A percentile compares a stretch with the other conserved stretches of the same genome.
phyloP scores from a whole-genome alignment of 2,113 vertebrate species.

The Esox niger region DNA sequence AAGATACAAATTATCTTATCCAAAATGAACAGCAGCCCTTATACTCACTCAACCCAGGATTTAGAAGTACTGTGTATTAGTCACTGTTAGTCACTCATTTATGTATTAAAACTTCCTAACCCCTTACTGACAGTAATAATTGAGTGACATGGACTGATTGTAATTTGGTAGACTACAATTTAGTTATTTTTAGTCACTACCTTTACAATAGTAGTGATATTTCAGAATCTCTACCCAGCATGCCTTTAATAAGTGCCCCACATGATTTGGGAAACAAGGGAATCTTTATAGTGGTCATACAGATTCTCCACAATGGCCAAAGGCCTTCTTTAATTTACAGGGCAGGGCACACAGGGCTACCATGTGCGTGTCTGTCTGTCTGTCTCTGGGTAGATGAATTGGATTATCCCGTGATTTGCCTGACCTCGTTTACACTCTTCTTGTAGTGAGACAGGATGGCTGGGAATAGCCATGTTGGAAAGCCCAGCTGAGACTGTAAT shows the following conservation, averaged over 20 bases:
- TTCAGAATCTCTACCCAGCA: not conserved
- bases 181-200: no score
- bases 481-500: constrained; percentile 37
- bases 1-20: no score
- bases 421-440: constrained; percentile 62
- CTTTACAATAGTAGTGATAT: not conserved
- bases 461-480: constrained; percentile 13
- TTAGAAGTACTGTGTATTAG: no score
- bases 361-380: constrained; percentile 15
- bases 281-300: constrained; percentile 47
- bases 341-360: constrained; percentile 16
- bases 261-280: constrained; percentile 53
- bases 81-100: no score
- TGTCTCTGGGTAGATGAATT: constrained; percentile 63
- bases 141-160: no score
- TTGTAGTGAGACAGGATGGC: constrained; percentile 50
- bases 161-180: no score
- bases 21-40: no score
- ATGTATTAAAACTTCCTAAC: no score
- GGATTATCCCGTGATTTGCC: constrained; percentile 68
- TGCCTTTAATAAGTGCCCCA: constrained; percentile 43
- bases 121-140: no score
- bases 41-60: no score
- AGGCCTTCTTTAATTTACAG: constrained; percentile 34
- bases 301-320: constrained; percentile 36